phyloP scores from a whole-genome alignment of 2,888 invertebrate genomes.

The Eutolmus rufibarbis region DNA sequence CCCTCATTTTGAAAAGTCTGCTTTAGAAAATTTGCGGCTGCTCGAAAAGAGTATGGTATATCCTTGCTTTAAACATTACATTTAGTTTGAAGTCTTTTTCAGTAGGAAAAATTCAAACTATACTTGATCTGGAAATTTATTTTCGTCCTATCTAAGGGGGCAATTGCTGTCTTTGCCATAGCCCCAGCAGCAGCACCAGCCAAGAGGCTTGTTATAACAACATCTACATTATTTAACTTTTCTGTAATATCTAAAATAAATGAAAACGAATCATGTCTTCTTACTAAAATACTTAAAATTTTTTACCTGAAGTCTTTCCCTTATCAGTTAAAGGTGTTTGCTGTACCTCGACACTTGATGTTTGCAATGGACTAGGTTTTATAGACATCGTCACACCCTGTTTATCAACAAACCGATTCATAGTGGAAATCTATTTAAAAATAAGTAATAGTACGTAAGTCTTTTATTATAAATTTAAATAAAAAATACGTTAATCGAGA shows the following conservation, averaged over 20 bases:
- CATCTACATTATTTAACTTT: constrained; percentile 65
- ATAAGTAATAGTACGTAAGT: neutral
- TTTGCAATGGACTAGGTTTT: constrained; percentile 49
- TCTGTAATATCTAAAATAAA: neutral
- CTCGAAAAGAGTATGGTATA: constrained; percentile 75
- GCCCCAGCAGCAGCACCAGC: constrained; percentile 96
- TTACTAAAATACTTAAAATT: neutral
- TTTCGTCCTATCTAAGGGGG: constrained; percentile 96
- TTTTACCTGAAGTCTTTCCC: neutral
- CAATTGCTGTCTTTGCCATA: constrained; percentile 93
- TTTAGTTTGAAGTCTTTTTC: neutral
- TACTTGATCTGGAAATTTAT: constrained; percentile 95
- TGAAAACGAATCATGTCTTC: neutral
- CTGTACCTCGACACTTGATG: neutral
- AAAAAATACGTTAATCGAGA: neutral
- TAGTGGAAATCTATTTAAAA: constrained; percentile 52
- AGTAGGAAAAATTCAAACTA: constrained; percentile 46
- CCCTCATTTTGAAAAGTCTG: constrained; percentile 80
- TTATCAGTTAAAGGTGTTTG: neutral
- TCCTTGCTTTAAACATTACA: constrained; percentile 63
- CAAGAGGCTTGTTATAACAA: constrained; percentile 81
- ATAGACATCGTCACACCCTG: constrained; percentile 61
- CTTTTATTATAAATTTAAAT: neutral
- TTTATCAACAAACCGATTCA: constrained; percentile 61
- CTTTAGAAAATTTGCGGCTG: constrained; percentile 74